Percentiles rank a stretch among this genome's conserved stretches.
phyloP scores from a whole-genome alignment of 2,888 invertebrate species.

The Perdita meconis region DNA sequence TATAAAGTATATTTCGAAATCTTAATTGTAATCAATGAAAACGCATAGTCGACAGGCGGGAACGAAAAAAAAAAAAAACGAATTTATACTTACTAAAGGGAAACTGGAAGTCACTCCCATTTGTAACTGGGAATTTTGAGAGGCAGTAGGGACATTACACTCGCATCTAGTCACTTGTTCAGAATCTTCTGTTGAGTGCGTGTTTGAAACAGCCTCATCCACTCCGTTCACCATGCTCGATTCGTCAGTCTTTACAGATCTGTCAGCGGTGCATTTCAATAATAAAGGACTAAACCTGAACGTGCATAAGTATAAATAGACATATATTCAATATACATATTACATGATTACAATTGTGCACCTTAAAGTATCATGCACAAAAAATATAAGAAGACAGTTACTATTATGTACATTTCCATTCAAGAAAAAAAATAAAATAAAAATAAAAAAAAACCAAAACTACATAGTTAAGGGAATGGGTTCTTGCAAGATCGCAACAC shows the following conservation, averaged over 20 bases:
- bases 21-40: too few relatives aligned
- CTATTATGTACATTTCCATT: constrained; percentile 50
- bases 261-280: constrained; percentile 87
- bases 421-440: constrained; percentile 16
- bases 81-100: constrained; percentile 79
- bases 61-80: constrained; percentile 20
- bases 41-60: too few relatives aligned
- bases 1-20: too few relatives aligned
- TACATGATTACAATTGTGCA: constrained; percentile 40
- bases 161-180: constrained; percentile 82
- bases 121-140: constrained; percentile 81
- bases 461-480: constrained; percentile 59
- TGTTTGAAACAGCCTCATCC: constrained; percentile 82
- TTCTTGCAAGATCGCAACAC: constrained; percentile 75
- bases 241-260: constrained; percentile 90
- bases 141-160: constrained; percentile 80
- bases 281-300: constrained; percentile 76
- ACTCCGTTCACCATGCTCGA: constrained; percentile 81
- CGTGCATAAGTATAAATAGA: constrained; percentile 70
- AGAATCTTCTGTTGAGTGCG: constrained; percentile 79
- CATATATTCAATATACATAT: constrained; percentile 51
- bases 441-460: constrained; percentile 13
- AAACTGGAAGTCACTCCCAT: constrained; percentile 79
- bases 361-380: constrained; percentile 60
- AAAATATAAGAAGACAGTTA: constrained; percentile 44